Percentiles rank a stretch among this genome's conserved stretches.
These are phyloP conservation scores for Nematolebias whitei DNA, from an alignment of 2,113 vertebrate species.

Conservation along the genomic window DNA sequence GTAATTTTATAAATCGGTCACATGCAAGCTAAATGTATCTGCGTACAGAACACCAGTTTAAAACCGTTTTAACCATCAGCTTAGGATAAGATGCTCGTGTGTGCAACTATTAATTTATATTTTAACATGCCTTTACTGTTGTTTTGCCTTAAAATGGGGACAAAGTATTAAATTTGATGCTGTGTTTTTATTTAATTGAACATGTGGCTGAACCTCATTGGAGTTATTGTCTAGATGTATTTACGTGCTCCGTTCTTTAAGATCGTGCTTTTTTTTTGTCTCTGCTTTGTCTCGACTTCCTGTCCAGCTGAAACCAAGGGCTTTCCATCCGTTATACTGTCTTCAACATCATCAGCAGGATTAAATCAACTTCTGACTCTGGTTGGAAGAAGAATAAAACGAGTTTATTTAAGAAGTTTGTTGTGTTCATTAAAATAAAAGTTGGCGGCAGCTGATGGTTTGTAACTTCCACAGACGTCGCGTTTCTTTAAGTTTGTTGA, in stretches of 20 bases:
- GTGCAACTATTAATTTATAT: slow-evolving; percentile 67
- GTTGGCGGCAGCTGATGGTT: too few species aligned
- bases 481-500: not conserved
- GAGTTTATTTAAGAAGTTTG: too few species aligned
- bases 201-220: slow-evolving; percentile 9
- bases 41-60: slow-evolving; percentile 13
- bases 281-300: slow-evolving; percentile 22
- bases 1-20: too few species aligned
- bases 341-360: slow-evolving; percentile 39
- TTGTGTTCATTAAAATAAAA: too few species aligned
- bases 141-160: slow-evolving; percentile 57
- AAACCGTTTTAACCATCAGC: slow-evolving; percentile 32
- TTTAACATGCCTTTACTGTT: too few species aligned
- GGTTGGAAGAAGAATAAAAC: slow-evolving; percentile 64
- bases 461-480: too few species aligned
- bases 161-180: not conserved
- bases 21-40: not conserved
- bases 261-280: slow-evolving; percentile 29
- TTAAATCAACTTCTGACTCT: slow-evolving; percentile 34
- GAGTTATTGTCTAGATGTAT: too few species aligned
- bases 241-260: slow-evolving; percentile 30
- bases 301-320: too few species aligned
- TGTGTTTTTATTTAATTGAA: slow-evolving; percentile 64
- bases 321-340: too few species aligned
- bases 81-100: slow-evolving; percentile 13